A percentile compares a stretch with the other conserved stretches of the same genome.
Conservation (phyloP, 2,888 invertebrate species). For the Diarsia brunnea region DNA sequence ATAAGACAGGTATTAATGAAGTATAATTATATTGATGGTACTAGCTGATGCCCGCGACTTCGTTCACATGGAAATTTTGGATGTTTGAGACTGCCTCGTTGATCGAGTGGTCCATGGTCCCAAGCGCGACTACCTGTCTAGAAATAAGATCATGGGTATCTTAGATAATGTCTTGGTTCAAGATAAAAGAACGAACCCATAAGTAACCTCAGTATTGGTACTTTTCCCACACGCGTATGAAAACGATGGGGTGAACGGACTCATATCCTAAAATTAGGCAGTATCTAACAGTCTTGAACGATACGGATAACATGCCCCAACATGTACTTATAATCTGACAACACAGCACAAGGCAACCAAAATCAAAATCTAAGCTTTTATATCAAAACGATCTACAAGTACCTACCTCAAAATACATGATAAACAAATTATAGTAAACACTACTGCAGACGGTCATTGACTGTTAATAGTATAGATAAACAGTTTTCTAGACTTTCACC, state of each 20-base stretch:
- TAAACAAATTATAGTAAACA: constrained; percentile 55
- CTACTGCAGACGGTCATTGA: constrained; percentile 53
- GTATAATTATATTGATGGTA: too few species aligned
- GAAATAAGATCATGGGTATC: not conserved
- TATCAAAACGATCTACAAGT: constrained; percentile 38
- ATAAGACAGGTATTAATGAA: too few species aligned
- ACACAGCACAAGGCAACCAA: constrained; percentile 11
- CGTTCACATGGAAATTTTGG: too few species aligned
- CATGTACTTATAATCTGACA: constrained; percentile 4
- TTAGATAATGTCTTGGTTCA: not conserved
- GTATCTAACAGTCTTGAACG: not conserved
- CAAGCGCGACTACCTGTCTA: not conserved
- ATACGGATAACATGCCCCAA: not conserved
- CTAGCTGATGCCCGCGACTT: too few species aligned
- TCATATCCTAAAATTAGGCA: constrained; percentile 12
- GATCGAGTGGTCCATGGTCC: too few species aligned
- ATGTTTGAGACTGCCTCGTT: too few species aligned
- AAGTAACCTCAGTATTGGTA: too few species aligned
- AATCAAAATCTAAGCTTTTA: constrained; percentile 7
- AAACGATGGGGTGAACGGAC: not conserved
- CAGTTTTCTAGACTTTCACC: constrained; percentile 41
- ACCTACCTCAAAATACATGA: constrained; percentile 35
- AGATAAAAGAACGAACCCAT: too few species aligned
- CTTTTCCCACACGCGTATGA: too few species aligned
- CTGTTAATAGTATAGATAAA: constrained; percentile 30